These are phyloP conservation scores for Scaptomyza polygonia DNA, from an alignment of 2,888 invertebrate genomes.

Conservation along the genomic window DNA sequence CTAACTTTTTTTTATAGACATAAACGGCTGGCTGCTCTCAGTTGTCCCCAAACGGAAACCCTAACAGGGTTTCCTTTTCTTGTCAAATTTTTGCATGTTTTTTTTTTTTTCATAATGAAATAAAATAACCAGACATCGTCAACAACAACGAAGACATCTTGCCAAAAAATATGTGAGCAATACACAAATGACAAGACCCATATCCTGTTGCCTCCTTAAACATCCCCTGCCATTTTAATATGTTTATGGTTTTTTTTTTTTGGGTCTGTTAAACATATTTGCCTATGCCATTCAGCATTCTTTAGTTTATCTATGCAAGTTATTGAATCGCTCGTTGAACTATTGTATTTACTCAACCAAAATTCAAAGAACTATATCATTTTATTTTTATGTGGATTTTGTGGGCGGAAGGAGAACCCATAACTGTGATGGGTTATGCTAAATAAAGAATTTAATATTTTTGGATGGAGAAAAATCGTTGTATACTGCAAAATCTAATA, in stretches of 20 bases:
- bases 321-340: slow-evolving; percentile 5
- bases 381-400: background rate
- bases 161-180: slow-evolving; percentile 43
- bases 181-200: slow-evolving; percentile 8
- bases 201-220: slow-evolving; percentile 5
- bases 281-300: slow-evolving; percentile 23
- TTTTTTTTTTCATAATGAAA: slow-evolving; percentile 54
- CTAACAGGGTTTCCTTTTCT: slow-evolving; percentile 18
- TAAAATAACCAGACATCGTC: slow-evolving; percentile 62
- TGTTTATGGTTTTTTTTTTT: slow-evolving; percentile 32
- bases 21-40: slow-evolving; percentile 34
- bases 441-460: background rate
- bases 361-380: background rate
- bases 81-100: background rate
- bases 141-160: slow-evolving; percentile 6
- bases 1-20: slow-evolving; percentile 49
- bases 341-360: background rate
- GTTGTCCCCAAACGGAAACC: slow-evolving; percentile 25
- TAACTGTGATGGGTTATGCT: background rate
- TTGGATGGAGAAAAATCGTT: background rate
- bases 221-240: slow-evolving; percentile 38
- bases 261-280: slow-evolving; percentile 5
- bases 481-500: background rate
- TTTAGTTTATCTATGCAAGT: slow-evolving; percentile 1
- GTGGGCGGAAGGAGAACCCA: background rate